A percentile compares a stretch with the other conserved stretches of the same genome.
Conservation (phyloP, 2,797 vertebrate genomes). For the Gallinago solitaria region DNA sequence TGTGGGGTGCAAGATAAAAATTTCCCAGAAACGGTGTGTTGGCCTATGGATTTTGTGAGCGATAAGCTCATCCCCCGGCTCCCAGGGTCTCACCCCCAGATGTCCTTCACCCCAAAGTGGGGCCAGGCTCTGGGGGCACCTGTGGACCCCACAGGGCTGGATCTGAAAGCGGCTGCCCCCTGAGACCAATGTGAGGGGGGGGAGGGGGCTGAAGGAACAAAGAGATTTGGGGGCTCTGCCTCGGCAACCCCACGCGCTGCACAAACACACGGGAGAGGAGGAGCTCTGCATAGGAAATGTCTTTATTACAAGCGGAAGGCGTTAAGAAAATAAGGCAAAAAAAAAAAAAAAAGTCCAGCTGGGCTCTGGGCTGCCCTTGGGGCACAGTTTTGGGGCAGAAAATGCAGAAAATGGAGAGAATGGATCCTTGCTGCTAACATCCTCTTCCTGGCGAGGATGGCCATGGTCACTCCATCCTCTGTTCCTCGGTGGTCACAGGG, state of each 20-base stretch:
- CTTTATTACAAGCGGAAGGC: constrained; percentile 23
- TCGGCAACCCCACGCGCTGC: fast-evolving
- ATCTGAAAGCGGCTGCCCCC: fast-evolving
- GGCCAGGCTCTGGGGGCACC: background rate
- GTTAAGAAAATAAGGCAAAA: background rate
- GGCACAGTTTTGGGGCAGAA: background rate
- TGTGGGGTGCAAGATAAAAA: background rate
- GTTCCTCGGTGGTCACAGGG: fast-evolving
- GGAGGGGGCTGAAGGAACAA: background rate
- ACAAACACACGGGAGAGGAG: background rate
- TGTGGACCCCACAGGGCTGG: background rate
- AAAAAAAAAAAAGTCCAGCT: background rate
- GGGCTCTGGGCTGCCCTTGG: background rate
- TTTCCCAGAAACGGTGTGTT: background rate
- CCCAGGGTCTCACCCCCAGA: background rate
- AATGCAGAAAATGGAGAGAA: background rate
- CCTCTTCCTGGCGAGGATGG: background rate
- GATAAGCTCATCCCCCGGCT: background rate
- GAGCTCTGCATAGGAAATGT: background rate
- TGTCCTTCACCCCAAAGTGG: background rate
- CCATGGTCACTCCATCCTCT: fast-evolving
- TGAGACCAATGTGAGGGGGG: fast-evolving
- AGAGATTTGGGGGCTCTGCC: fast-evolving
- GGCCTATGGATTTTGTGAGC: background rate
- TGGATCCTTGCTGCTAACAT: background rate